Base-by-base conservation (phyloP, 2,888 invertebrate genomes). In the Drosophila incognita region DNA sequence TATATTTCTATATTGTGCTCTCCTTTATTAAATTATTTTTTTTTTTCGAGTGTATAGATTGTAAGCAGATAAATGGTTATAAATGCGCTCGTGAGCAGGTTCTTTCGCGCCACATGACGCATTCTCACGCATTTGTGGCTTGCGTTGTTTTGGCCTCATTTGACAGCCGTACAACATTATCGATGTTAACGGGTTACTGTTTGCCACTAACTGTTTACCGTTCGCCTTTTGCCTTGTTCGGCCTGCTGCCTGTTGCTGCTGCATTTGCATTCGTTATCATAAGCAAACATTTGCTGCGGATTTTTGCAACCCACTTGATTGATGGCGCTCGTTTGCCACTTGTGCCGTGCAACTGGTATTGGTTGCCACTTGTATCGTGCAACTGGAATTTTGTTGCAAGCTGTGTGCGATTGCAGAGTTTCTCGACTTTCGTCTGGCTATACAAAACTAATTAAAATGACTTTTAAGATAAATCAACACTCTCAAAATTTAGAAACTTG, bases 181-280 rank as follows among this genome's bases (percentile, higher is more conserved):
- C 71, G 89, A 82, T 86, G 82, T 75, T 70, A 56, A 72, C 74
- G 69, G 70, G 70, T 82, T 66, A 67, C 53, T 69, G 49, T 67
- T 68, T 65, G 38, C 71, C 61, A 49, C 62, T 79, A 66, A 49
- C 69, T 74, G 68, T 69, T 73, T 65, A 33, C 36, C 49, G 31
- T 48, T 71, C 53, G 24, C 21, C 51, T 35, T 31, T 57, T 48
- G 56, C 29, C 62, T 24, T 31, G 49, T n/a, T 29, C 27, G 21
- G 58, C 48, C 51, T 54, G 35, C 36, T 58, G 58, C 65, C 65
- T n/a, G 54, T 48, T 54, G 65, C 56, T 59, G 61, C 31, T 24
- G 51, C 79, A 64, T 89, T 89, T 87, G 90, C 88, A 88, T 88
- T 87, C 66, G 76, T 78, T 86, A 83, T 90, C 83, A 86, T 79